Evolutionary conservation across 2,113 vertebrate genomes (phyloP).

Genomic region (Dasypus novemcinctus): DNA sequence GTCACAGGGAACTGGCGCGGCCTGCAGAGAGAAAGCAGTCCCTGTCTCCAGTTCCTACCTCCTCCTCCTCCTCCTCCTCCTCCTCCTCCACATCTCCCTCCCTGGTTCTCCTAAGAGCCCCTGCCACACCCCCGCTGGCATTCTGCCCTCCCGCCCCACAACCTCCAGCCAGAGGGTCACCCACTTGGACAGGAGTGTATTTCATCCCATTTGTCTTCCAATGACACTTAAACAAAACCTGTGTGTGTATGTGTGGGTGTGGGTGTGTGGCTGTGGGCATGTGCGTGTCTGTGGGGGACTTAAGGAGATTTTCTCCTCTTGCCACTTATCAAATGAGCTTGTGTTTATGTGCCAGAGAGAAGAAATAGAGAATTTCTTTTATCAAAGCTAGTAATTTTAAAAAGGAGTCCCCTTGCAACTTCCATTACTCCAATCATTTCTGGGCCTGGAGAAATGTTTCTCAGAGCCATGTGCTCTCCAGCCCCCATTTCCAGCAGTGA

Average conservation of each 20-base stretch:
- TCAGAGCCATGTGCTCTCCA: conserved; percentile 74
- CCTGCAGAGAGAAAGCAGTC: conserved; percentile 75
- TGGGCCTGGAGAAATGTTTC: conserved; percentile 76
- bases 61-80: conserved; percentile 49
- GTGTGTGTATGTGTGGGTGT: too few relatives aligned
- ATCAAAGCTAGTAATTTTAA: conserved; percentile 68
- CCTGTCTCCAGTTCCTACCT: conserved; percentile 78
- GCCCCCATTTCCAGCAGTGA: conserved; percentile 83
- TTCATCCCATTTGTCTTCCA: conserved; percentile 50
- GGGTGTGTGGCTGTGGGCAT: not conserved
- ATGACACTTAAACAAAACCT: not conserved
- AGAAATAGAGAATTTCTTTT: conserved; percentile 69
- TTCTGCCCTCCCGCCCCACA: not conserved
- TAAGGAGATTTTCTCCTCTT: conserved; percentile 64
- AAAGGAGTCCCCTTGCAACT: conserved; percentile 67
- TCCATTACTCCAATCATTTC: conserved; percentile 81
- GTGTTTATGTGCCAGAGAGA: conserved; percentile 60
- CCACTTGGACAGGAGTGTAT: not conserved
- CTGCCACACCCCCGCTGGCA: not conserved
- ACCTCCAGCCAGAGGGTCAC: not conserved
- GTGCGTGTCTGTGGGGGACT: not conserved
- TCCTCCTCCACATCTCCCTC: not conserved
- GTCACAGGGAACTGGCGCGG: conserved; percentile 78
- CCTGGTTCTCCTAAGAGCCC: not conserved
- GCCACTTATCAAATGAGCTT: conserved; percentile 64